Base-by-base conservation (phyloP, 2,797 vertebrate species). In the Spinus pinus region DNA sequence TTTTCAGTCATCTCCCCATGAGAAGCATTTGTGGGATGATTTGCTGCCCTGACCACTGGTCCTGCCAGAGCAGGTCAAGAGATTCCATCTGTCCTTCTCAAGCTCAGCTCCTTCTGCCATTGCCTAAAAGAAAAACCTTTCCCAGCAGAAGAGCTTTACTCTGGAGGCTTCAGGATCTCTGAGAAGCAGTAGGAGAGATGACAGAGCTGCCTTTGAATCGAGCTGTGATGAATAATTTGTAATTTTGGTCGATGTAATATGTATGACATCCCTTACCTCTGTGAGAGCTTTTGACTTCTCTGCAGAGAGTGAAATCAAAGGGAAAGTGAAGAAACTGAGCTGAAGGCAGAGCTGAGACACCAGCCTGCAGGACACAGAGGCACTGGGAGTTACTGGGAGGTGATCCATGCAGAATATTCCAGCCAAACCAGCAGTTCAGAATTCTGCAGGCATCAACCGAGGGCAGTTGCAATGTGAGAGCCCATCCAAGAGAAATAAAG, bases 401-500 rank as follows among this genome's bases (percentile, higher is more conserved):
- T 64, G 92, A 92, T 96, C 91, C 88, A 42, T 42, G 50, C 53
- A 74, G 86, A 84, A 87, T 2, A 15, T 74, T 64, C 39, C 79
- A 75, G 92, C 79, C 91, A 94, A 87, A 92, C 65, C 92, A 96
- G 84, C 92, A 94, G 81, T n/a, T 83, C 87, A 78, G 50, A 58
- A 69, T 86, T 79, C 82, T 92, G 81, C 87, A 81, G 94, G 82
- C 22, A 10, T 50, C 95, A 77, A 84, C 85, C 30, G 6, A 72
- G 90, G 47, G 77, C 94, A 90, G 79, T 31, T 94, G 94, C 89
- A 90, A 75, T 24, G 80, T 1, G 3, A 86, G 15, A 90, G 31
- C 70, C 82, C 70, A 82, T 95, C 94, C 94, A 95, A 96, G 73
- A 88, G 95, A 95, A 96, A 95, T 79, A 94, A 71, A 90, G 77